phyloP scores from a whole-genome alignment of 1,140 invertebrate genomes.

The Lutraria rhynchaena region DNA sequence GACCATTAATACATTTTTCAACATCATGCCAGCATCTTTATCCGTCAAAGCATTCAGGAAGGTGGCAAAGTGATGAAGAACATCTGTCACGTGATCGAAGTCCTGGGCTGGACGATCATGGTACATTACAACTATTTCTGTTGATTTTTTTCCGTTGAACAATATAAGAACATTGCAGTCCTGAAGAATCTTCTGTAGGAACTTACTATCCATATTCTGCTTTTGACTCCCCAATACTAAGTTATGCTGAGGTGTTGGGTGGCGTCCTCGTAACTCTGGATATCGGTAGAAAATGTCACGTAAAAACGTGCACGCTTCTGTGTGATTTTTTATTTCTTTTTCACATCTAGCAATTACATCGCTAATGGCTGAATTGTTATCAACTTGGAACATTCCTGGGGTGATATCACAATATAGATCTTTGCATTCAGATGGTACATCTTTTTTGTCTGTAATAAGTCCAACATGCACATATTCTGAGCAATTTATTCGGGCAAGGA shows the following conservation, averaged over 20 bases:
- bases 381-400: conserved; percentile 61
- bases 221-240: conserved; percentile 58
- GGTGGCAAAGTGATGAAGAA: conserved; percentile 65
- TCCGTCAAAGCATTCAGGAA: conserved; percentile 60
- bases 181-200: conserved; percentile 54
- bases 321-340: conserved; percentile 47
- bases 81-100: conserved; percentile 61
- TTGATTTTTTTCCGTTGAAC: conserved; percentile 24
- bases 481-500: conserved; percentile 66
- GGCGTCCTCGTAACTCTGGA: conserved; percentile 61
- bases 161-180: conserved; percentile 67
- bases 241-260: conserved; percentile 65
- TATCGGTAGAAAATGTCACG: conserved; percentile 68
- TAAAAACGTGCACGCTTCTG: conserved; percentile 60
- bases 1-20: conserved; percentile 61
- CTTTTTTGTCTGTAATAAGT: conserved; percentile 61
- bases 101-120: conserved; percentile 66
- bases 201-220: not conserved
- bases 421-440: conserved; percentile 26
- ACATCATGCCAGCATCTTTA: not conserved
- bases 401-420: conserved; percentile 63
- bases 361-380: conserved; percentile 27
- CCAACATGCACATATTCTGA: conserved; percentile 61
- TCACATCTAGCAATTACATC: conserved; percentile 49
- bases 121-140: conserved; percentile 62